Conservation (phyloP, 2,113 vertebrate species). For the Theristicus caerulescens region DNA sequence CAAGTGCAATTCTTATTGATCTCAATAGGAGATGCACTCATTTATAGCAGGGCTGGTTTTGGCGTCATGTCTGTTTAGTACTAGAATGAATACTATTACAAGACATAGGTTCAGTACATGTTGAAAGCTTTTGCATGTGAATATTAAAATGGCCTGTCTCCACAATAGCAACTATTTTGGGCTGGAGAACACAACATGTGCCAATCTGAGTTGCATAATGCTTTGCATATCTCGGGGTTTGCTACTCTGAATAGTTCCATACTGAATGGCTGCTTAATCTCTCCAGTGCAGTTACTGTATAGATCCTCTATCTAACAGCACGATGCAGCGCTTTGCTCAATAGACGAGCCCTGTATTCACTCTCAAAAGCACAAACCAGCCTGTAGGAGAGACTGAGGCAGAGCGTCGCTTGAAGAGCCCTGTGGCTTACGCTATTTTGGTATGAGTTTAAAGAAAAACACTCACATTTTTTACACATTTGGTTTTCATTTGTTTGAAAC, state of each 20-base stretch:
- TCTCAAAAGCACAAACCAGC: conserved; percentile 30
- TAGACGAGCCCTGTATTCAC: conserved; percentile 1
- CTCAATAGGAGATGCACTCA: conserved; percentile 26
- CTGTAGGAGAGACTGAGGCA: background rate
- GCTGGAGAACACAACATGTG: conserved; percentile 32
- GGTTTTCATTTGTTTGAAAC: conserved; percentile 74
- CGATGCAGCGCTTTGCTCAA: background rate
- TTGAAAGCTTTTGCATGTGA: conserved; percentile 57
- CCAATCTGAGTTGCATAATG: conserved; percentile 50
- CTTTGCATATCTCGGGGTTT: conserved; percentile 12
- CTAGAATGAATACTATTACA: conserved; percentile 1
- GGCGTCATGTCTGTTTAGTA: background rate
- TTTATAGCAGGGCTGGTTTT: background rate
- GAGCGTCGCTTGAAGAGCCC: background rate
- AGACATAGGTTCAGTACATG: background rate
- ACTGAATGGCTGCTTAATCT: conserved; percentile 53
- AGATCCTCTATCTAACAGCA: conserved; percentile 9
- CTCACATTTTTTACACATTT: conserved; percentile 58
- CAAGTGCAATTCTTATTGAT: conserved; percentile 35
- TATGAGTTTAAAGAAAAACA: background rate
- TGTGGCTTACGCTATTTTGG: background rate
- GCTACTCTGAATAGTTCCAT: conserved; percentile 19
- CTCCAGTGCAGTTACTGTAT: background rate
- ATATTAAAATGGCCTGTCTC: conserved; percentile 44
- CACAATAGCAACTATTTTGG: conserved; percentile 60